Conservation (phyloP, 2,888 invertebrate species). For the Eupithecia abbreviata region DNA sequence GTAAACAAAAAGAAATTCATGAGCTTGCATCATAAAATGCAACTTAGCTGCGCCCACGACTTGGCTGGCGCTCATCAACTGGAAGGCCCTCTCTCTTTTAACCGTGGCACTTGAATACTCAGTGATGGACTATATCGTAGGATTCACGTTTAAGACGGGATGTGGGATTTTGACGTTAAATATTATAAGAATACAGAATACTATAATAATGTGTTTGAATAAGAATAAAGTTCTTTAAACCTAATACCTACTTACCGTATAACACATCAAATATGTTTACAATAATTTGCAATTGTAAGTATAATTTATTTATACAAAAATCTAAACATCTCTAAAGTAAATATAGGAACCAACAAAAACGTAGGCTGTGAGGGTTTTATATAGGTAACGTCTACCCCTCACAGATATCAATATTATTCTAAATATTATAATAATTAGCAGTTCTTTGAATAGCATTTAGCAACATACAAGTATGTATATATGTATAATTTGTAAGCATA, state of each 20-base stretch:
- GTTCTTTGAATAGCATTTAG: not conserved
- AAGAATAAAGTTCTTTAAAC: too few relatives aligned
- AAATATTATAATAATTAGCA: not conserved
- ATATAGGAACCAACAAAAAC: too few relatives aligned
- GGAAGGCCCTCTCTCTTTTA: slow-evolving; percentile 77
- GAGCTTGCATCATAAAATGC: slow-evolving; percentile 72
- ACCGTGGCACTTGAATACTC: slow-evolving; percentile 67
- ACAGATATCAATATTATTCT: not conserved
- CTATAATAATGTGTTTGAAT: too few relatives aligned
- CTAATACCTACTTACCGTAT: too few relatives aligned
- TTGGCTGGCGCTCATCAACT: slow-evolving; percentile 56
- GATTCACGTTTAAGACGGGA: slow-evolving; percentile 19
- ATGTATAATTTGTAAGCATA: not conserved
- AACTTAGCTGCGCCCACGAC: slow-evolving; percentile 62
- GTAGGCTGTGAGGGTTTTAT: too few relatives aligned
- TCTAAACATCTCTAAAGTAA: too few relatives aligned
- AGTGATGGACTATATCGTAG: slow-evolving; percentile 55
- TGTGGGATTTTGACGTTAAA: slow-evolving; percentile 3
- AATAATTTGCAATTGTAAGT: too few relatives aligned
- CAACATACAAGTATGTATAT: not conserved
- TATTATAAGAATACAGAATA: too few relatives aligned
- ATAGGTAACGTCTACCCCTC: too few relatives aligned
- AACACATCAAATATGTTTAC: too few relatives aligned
- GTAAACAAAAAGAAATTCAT: slow-evolving; percentile 71
- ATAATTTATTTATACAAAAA: too few relatives aligned